A percentile compares a stretch with the other conserved stretches of the same genome.
Evolutionary conservation across 2,888 invertebrate genomes (phyloP).

Genomic region (Allophyes oxyacanthae): DNA sequence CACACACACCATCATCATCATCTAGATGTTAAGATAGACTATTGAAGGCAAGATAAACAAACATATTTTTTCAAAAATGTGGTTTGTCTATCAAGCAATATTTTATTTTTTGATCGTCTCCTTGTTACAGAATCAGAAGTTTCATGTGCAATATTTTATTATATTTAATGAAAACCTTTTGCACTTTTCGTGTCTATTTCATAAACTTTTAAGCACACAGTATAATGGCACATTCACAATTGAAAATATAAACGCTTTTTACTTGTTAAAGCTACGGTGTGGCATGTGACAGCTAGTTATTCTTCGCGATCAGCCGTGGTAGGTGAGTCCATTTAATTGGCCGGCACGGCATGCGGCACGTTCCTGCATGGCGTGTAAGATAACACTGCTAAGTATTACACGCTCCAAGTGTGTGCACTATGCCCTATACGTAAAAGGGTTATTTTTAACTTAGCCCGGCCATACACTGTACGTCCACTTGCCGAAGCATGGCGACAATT

Average conservation of each 20-base stretch:
- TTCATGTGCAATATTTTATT: slow-evolving; percentile 12
- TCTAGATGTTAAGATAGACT: too few species aligned
- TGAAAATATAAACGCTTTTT: slow-evolving; percentile 37
- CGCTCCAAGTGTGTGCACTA: slow-evolving; percentile 50
- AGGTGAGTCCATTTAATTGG: slow-evolving; percentile 68
- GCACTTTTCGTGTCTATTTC: slow-evolving; percentile 17
- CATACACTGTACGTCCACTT: slow-evolving; percentile 37
- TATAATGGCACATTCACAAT: slow-evolving; percentile 33
- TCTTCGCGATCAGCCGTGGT: slow-evolving; percentile 49
- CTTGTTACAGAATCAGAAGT: too few species aligned
- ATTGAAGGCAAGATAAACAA: too few species aligned
- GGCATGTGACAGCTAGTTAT: slow-evolving; percentile 57
- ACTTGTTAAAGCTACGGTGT: slow-evolving; percentile 33
- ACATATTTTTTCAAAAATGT: too few species aligned
- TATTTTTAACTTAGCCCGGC: slow-evolving; percentile 52
- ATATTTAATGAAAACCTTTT: slow-evolving; percentile 21
- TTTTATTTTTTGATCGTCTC: too few species aligned
- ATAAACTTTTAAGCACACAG: slow-evolving; percentile 21
- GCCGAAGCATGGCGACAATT: slow-evolving; percentile 51
- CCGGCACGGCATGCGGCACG: slow-evolving; percentile 57
- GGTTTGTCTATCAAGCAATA: too few species aligned
- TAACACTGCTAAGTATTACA: slow-evolving; percentile 52
- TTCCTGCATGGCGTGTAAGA: slow-evolving; percentile 60
- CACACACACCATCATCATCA: too few species aligned
- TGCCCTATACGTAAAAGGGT: slow-evolving; percentile 26